Base-by-base conservation (phyloP, 2,797 vertebrate species). In the Macropodus opercularis region DNA sequence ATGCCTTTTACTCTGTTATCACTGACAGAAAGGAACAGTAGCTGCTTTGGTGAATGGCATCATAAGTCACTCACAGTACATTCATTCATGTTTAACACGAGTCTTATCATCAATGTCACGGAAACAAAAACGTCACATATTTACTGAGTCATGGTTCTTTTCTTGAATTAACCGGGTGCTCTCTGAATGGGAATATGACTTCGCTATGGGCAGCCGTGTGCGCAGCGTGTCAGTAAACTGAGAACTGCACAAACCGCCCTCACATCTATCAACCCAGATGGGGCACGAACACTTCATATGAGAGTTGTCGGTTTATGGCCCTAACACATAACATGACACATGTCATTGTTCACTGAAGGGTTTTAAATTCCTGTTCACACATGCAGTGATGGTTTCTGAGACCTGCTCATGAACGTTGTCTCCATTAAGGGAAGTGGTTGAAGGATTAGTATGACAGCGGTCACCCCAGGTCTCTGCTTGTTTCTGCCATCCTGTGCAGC, bases 1-100 rank as follows among this genome's bases (percentile, higher is more conserved):
- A 66, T 57, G 31, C 46, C 31, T 50, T 52, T 19, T 42, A 5
- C 40, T 44, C 24, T 1, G n/a, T 40, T 35, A 55, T 62, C 51
- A 42, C 41, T 11, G 36, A 17, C 26, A n/a, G 29, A 42, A 7
- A 58, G 10, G 31, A 48, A 17, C 17, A 49, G 61, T 38, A 23
- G 58, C 29, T 38, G 60, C 34, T 71, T 46, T 41, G 10, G 14
- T 10, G 18, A 42, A 36, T 6, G n/a, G 34, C 21, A 41, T 22
- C 14, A 31, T 34, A 63, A 52, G 53, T 31, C n/a, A 54, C 32
- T 66, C 39, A 23, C 24, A 38, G 3, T 14, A 8, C 17, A 29
- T 15, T 6, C 0, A 56, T 50, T 57, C 8, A 19, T 36, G 18
- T 41, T 23, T 24, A 31, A 49, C 70, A 11, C 53, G 26, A 13